Evolutionary conservation across 2,888 invertebrate species (phyloP).

Genomic region (Erebia ligea): DNA sequence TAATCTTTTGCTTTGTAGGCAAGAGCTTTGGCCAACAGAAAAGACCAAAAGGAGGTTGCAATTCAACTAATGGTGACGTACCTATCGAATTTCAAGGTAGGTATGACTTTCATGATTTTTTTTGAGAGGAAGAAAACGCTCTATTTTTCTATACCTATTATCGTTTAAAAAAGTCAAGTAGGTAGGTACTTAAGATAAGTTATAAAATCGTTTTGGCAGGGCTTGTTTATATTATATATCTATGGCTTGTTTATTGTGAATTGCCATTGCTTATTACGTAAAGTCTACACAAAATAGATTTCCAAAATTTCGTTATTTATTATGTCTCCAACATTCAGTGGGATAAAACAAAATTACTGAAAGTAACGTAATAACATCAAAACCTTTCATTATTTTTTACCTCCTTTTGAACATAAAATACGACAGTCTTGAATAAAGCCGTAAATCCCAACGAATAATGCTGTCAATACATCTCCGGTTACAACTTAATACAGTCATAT

Average conservation of each 20-base stretch:
- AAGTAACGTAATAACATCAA: background rate
- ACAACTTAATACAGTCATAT: conserved; percentile 81
- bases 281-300: no score
- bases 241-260: no score
- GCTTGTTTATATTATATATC: no score
- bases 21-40: background rate
- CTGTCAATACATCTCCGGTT: conserved; percentile 72
- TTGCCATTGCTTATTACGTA: no score
- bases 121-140: no score
- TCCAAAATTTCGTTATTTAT: no score
- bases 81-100: no score
- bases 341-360: background rate
- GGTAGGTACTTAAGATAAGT: no score
- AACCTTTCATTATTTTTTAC: conserved; percentile 15
- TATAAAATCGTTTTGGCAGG: no score
- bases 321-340: no score
- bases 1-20: conserved; percentile 29
- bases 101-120: background rate
- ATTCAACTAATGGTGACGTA: background rate
- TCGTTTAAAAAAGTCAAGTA: no score
- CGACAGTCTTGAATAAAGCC: conserved; percentile 68
- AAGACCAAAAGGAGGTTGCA: background rate
- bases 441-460: conserved; percentile 75
- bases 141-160: no score
- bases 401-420: conserved; percentile 47